Conservation (phyloP, 1,140 invertebrate species). For the Drosophila nigromelanica region DNA sequence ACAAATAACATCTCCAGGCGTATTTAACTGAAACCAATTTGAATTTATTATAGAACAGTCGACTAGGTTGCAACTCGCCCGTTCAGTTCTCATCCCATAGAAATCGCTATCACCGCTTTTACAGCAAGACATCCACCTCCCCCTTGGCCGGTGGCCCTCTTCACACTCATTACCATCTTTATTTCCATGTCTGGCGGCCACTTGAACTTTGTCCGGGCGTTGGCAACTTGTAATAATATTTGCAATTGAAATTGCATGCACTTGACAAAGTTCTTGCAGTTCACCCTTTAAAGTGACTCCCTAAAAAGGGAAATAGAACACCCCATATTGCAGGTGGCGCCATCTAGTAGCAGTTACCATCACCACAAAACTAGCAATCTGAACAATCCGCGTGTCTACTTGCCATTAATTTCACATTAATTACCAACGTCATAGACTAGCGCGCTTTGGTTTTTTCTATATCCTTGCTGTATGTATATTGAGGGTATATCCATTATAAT, state of each 20-base stretch:
- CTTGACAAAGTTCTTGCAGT: conserved; percentile 34
- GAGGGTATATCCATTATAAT: background rate
- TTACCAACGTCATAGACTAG: conserved; percentile 42
- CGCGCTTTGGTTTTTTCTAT: conserved; percentile 42
- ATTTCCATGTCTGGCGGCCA: conserved; percentile 42
- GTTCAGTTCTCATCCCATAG: background rate
- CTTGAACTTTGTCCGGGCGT: conserved; percentile 49
- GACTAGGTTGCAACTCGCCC: conserved; percentile 9
- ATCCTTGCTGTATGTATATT: background rate
- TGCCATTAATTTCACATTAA: conserved; percentile 56
- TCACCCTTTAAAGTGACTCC: conserved; percentile 23
- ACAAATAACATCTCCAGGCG: conserved; percentile 1
- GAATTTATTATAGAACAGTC: conserved; percentile 30
- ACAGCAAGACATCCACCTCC: background rate
- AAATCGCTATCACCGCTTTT: conserved; percentile 13
- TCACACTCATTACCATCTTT: conserved; percentile 44
- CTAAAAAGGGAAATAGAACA: background rate
- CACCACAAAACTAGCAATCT: conserved; percentile 5
- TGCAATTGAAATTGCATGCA: conserved; percentile 41
- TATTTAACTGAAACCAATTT: conserved; percentile 26
- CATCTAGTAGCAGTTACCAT: conserved; percentile 30
- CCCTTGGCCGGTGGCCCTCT: background rate
- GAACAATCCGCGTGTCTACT: conserved; percentile 42
- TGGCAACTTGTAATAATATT: conserved; percentile 31
- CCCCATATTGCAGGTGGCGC: conserved; percentile 20